Base-by-base conservation (phyloP, 2,888 invertebrate species). In the Dromius quadrimaculatus region DNA sequence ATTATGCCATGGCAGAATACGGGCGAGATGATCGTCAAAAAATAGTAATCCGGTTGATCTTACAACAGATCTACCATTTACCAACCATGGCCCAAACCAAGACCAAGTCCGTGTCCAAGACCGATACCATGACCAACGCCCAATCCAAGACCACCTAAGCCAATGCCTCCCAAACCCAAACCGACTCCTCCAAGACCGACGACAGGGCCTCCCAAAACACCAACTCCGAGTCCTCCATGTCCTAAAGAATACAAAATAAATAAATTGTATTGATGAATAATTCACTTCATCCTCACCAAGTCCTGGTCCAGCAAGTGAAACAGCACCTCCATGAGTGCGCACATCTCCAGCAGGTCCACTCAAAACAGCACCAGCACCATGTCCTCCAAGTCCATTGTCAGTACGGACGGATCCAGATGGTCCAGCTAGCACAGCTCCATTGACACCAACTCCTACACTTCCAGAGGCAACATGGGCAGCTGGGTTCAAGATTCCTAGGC, bases 41-140 rank as follows among this genome's bases (percentile, higher is more conserved):
- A n/a, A n/a, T n/a, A n/a, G 13, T 28, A 13, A 54, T 43, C 28
- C 47, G 23, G 13, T 23, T 11, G 50, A 54, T 54, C 50, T 11
- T 59, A 59, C 4, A 59, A 59, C 59, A 59, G 38, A 54, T 54
- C 47, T 57, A n/a, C 28, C 34, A 57, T 34, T 57, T 59, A 54
- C 50, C 28, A 54, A 28, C 50, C 50, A 23, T 54, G 50, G n/a
- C 38, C 65, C 23, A 63, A 28, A 17, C 50, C 50, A 63, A 70
- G 64, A 34, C 71, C 63, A 23, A 23, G 28, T 19, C 74, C 73
- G 45, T 28, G 59, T 43, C 64, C 72, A 41, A 63, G 65, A 22
- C 72, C 72, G 65, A 70, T 62, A n/a, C 54, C 72, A 72, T 36
- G 63, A 57, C 70, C 74, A 47, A 62, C 71, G 61, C 73, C 71